Base-by-base conservation (phyloP, 2,888 invertebrate species). In the Chironomus tentans region DNA sequence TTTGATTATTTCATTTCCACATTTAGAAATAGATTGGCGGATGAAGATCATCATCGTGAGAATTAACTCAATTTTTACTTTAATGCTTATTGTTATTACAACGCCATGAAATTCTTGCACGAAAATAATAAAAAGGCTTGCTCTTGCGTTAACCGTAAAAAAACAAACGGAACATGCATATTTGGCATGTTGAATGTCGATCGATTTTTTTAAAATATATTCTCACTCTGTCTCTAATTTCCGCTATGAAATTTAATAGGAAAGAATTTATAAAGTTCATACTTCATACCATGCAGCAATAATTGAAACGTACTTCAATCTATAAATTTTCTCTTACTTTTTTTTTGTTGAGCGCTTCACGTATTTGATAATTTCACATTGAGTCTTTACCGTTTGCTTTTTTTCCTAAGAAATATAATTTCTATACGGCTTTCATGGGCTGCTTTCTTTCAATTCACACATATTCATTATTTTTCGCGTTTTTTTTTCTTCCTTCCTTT, bases 1-100 rank as follows among this genome's bases (percentile, higher is more conserved):
- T 74, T 46, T 74, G 74, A 74, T 74, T 74, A 68, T 68, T 74
- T 74, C 74, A 68, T 74, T 38, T 47, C 74, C n/a, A 18, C 15
- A 28, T 68, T n/a, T 72, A 50, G 62, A 61, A 15, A 10, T 62
- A 38, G 61, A 71, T 28, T 50, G 15, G 56, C 56, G 56, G 56
- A 56, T 56, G 72, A 72, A 38, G 61, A 62, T 72, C 61, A 70
- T 48, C 48, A 72, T 38, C 28, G 18, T 2, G 15, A 10, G 28
- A 68, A 68, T 68, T 68, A 68, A 68, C 68, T 38, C 22, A 24
- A 24, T 24, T 65, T 65, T 65, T 65, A 21, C 2, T 5, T 21
- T 65, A 56, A 56, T 56, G 56, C 18, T 56, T 18, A 56, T 18
- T 56, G 18, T 50, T 50, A 50, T 56, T 56, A 18, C 15, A 18